A percentile compares a stretch with the other conserved stretches of the same genome.
Evolutionary conservation across 2,113 vertebrate genomes (phyloP).

Genomic region (Mus musculus): DNA sequence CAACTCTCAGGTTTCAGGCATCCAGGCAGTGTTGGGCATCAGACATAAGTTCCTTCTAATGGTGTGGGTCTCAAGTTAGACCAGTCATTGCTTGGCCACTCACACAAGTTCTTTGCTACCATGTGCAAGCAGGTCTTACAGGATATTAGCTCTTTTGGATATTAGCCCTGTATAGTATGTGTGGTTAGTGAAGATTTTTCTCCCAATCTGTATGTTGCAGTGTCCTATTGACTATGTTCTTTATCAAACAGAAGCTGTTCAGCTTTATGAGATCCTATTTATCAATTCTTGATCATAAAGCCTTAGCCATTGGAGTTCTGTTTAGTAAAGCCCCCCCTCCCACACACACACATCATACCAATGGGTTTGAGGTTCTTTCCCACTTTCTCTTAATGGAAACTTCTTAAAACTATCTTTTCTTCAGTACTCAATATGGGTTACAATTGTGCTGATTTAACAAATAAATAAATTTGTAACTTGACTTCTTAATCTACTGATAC

Average conservation of each 20-base stretch:
- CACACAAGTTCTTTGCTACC: not conserved
- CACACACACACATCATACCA: too few relatives aligned
- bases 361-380: too few relatives aligned
- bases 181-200: too few relatives aligned
- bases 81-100: not conserved
- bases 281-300: too few relatives aligned
- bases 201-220: too few relatives aligned
- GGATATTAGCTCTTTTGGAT: too few relatives aligned
- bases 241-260: too few relatives aligned
- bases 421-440: not conserved
- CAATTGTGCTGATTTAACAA: not conserved
- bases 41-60: not conserved
- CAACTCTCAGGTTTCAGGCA: not conserved
- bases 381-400: not conserved
- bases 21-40: not conserved
- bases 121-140: not conserved
- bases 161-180: too few relatives aligned
- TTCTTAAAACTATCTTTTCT: not conserved
- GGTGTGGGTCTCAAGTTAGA: not conserved
- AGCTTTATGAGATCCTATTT: too few relatives aligned
- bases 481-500: not conserved
- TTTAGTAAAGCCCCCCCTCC: too few relatives aligned
- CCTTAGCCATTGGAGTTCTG: too few relatives aligned
- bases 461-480: not conserved
- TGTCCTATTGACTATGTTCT: too few relatives aligned